Percentiles rank a stretch among this genome's conserved stretches.
Conservation (phyloP, 2,888 invertebrate species). For the Adelphocoris suturalis region DNA sequence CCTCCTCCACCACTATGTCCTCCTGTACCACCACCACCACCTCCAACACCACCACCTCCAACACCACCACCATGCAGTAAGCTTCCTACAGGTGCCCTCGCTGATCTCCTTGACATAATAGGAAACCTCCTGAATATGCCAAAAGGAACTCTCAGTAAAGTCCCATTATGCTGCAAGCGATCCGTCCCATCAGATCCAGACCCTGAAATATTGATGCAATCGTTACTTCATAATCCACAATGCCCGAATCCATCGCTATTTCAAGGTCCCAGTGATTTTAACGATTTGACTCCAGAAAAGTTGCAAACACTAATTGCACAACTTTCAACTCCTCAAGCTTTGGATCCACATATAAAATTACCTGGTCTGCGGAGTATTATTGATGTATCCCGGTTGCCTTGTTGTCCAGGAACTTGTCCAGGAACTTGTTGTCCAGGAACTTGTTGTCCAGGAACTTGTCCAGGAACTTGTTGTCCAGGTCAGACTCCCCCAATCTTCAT, state of each 20-base stretch:
- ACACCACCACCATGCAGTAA: not conserved
- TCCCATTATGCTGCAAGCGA: conserved; percentile 28
- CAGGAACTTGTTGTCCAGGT: not conserved
- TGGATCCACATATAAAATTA: not conserved
- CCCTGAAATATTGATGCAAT: not conserved
- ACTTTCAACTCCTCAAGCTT: not conserved
- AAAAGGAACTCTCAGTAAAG: conserved; percentile 41
- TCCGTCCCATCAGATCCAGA: not conserved
- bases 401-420: not conserved
- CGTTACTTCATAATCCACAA: not conserved
- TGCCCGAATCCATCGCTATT: not conserved
- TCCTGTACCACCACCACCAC: not conserved
- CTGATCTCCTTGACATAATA: not conserved
- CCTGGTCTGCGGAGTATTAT: not conserved
- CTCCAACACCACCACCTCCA: not conserved
- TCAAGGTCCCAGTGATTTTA: not conserved
- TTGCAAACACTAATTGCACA: not conserved
- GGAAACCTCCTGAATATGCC: conserved; percentile 34
- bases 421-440: not conserved
- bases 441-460: not conserved
- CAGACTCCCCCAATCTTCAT: not conserved
- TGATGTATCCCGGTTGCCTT: not conserved
- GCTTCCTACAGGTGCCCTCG: not conserved
- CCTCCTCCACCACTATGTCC: not conserved
- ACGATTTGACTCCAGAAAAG: not conserved